Percentiles rank a stretch among this genome's conserved stretches.
These are phyloP conservation scores for Euwallacea similis DNA, from an alignment of 1,140 invertebrate genomes.

Conservation along the genomic window DNA sequence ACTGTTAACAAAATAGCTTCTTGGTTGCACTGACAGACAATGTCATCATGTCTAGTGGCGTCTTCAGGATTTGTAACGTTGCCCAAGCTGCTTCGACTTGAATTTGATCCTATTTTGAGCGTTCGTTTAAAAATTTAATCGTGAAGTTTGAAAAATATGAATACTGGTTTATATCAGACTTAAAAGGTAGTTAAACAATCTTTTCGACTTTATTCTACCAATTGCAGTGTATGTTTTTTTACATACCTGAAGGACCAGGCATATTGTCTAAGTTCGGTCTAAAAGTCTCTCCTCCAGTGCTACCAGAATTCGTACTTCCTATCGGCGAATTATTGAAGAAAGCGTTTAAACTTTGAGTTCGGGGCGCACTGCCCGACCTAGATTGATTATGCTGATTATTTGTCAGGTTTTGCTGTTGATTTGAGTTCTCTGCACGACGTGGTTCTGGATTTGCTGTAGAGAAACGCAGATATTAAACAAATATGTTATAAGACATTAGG, in stretches of 20 bases:
- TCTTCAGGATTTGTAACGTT: not conserved
- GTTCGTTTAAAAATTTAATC: too few species aligned
- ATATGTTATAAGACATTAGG: too few species aligned
- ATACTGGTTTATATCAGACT: too few species aligned
- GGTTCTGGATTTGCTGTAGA: too few species aligned
- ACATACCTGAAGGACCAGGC: conserved; percentile 19
- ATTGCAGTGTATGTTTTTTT: not conserved
- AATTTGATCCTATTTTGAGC: too few species aligned
- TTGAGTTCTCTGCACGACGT: not conserved
- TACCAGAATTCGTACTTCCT: conserved; percentile 24
- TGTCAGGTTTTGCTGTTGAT: not conserved
- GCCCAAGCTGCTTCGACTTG: too few species aligned
- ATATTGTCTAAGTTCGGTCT: conserved; percentile 14
- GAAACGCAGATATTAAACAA: too few species aligned
- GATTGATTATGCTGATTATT: not conserved
- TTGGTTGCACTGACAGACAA: conserved; percentile 63
- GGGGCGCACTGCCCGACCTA: not conserved
- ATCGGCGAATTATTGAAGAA: conserved; percentile 6
- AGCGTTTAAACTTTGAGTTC: not conserved
- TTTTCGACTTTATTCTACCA: too few species aligned
- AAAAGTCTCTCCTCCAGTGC: not conserved
- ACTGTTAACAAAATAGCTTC: conserved; percentile 67
- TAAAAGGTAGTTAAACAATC: too few species aligned
- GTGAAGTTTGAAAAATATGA: too few species aligned
- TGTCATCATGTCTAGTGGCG: conserved; percentile 51